A percentile compares a stretch with the other conserved stretches of the same genome.
Conservation (phyloP, 2,888 invertebrate genomes). For the Elmis aenea region DNA sequence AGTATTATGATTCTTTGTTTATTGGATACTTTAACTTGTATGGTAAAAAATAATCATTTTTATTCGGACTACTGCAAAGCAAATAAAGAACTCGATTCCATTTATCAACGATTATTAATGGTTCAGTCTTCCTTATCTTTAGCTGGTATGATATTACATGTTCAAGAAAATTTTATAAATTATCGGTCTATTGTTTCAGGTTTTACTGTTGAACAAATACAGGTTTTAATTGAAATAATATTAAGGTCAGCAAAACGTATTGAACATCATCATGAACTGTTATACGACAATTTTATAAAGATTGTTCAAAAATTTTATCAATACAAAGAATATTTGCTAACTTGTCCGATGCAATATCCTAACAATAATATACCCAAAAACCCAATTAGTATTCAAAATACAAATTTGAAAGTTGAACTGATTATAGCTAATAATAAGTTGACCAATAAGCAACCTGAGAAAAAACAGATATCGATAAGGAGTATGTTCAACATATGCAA, state of each 20-base stretch:
- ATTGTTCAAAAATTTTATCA: no score
- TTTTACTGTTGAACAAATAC: background rate
- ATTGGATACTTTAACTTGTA: constrained; percentile 12
- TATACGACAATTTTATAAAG: background rate
- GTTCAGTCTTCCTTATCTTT: background rate
- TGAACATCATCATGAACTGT: background rate
- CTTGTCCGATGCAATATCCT: no score
- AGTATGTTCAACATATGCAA: no score
- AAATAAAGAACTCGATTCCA: background rate
- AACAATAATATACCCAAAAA: no score
- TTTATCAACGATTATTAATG: no score
- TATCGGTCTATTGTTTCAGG: background rate
- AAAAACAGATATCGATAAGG: background rate
- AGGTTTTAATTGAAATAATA: constrained; percentile 7
- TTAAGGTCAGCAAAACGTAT: constrained; percentile 5
- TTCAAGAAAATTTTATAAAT: background rate
- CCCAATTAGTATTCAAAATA: no score
- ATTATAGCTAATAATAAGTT: background rate
- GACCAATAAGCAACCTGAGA: background rate
- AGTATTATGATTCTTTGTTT: no score
- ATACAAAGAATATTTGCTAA: no score
- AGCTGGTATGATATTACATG: background rate
- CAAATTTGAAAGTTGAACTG: background rate
- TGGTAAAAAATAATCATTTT: constrained; percentile 9
- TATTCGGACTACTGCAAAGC: constrained; percentile 5